These are phyloP conservation scores for Aegypius monachus DNA, from an alignment of 2,113 vertebrate genomes.

Conservation along the genomic window DNA sequence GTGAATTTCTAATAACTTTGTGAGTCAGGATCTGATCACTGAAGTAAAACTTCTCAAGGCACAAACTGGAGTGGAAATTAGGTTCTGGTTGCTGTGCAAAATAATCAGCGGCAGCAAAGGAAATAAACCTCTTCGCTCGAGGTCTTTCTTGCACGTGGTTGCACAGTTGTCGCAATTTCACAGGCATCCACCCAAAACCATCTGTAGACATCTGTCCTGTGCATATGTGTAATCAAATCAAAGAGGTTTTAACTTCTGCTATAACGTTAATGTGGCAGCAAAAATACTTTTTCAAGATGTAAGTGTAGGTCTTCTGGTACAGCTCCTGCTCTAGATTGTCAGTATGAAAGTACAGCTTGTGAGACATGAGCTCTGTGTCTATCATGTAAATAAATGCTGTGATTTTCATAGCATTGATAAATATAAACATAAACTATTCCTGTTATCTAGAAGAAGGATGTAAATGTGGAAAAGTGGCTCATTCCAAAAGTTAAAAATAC, in stretches of 20 bases:
- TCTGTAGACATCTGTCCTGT: background rate
- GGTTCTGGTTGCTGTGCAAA: background rate
- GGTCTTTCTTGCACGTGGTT: fast-evolving
- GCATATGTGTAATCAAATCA: background rate
- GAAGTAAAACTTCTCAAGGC: background rate
- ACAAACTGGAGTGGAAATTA: background rate
- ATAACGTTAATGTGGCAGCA: background rate
- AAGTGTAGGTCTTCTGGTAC: background rate
- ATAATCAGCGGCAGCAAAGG: background rate
- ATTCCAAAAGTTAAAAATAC: background rate
- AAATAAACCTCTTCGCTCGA: background rate
- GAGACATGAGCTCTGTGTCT: background rate
- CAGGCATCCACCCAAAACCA: background rate
- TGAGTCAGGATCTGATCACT: background rate
- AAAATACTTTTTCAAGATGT: background rate
- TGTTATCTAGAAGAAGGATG: background rate
- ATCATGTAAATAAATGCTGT: background rate
- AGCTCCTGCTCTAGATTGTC: background rate
- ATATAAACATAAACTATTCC: background rate
- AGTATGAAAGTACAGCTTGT: background rate
- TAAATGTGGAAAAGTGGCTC: background rate
- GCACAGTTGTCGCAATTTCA: background rate
- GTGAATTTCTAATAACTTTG: background rate
- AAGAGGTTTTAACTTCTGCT: background rate
- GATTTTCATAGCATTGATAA: background rate